Evolutionary conservation across 2,888 invertebrate species (phyloP), one percentile per base, ranked within the genome.

Genomic region (Alentia gelatinosa): DNA sequence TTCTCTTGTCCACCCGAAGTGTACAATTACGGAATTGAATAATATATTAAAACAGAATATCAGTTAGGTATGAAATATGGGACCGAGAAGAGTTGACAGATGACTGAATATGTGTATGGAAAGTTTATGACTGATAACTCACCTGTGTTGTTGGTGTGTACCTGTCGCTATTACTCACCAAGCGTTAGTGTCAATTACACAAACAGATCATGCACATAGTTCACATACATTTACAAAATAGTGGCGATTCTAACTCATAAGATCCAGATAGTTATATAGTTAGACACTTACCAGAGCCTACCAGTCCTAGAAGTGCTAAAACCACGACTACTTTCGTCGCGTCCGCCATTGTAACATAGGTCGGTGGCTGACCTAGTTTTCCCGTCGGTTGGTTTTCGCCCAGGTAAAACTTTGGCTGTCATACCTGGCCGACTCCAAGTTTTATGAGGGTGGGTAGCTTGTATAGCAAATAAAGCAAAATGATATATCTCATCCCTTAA

Each of bases 281-380:
- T 30, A 23, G 15, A 40, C 26, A n/a, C 89, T 89, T 63, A 89
- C 89, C 89, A 63, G 63, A 12, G 26, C 89, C 89, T 9, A 89
- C n/a, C 15, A 56, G n/a, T 19, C 89, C 89, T 33, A 89, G 37
- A 33, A 89, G 39, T 12, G 23, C 33, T 19, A 89, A 89, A 35
- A 89, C 26, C 50, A 50, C 37, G 23, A 56, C 4, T 35, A 89
- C 12, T 33, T 89, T 9, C 15, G 89, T 63, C n/a, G 15, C 19
- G 23, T 35, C 63, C 56, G 63, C 89, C 89, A 89, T 89, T n/a
- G 39, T 89, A 12, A 63, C 56, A 89, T 50, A 26, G 15, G 33
- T 33, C n/a, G 9, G 33, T 12, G 4, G 9, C 30, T 89, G 89
- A 89, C 89, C 89, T 89, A 89, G 30, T 89, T 89, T 3, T 9